A percentile compares a stretch with the other conserved stretches of the same genome.
phyloP scores from a whole-genome alignment of 2,113 vertebrate species.

The Amazona vittata region DNA sequence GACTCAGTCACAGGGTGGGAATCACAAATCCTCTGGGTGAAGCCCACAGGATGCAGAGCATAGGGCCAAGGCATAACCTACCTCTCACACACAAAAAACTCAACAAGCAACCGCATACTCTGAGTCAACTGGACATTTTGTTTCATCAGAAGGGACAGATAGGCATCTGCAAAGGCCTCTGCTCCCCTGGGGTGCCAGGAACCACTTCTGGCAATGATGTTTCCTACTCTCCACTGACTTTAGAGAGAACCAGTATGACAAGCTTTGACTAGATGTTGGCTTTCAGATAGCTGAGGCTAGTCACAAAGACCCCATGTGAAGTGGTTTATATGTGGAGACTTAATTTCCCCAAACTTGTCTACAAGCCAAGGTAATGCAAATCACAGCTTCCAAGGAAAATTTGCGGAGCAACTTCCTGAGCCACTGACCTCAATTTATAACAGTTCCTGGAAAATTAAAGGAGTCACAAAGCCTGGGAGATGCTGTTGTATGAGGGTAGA shows the following conservation, averaged over 20 bases:
- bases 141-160: background rate
- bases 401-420: background rate
- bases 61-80: fast-evolving
- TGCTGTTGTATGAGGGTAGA: background rate
- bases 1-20: background rate
- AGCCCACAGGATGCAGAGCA: background rate
- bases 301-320: fast-evolving
- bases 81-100: background rate
- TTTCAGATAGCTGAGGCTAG: background rate
- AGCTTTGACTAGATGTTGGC: background rate
- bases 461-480: background rate
- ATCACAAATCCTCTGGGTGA: background rate
- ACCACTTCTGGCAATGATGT: background rate
- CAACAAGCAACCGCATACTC: background rate
- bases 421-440: background rate
- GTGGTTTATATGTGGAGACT: background rate
- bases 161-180: background rate
- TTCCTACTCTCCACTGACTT: background rate
- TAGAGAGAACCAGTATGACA: background rate
- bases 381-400: background rate
- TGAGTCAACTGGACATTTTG: background rate
- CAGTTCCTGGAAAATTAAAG: background rate
- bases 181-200: background rate
- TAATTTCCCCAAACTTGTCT: background rate
- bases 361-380: background rate